Evolutionary conservation across 2,113 vertebrate species (phyloP), one percentile per base, ranked within the genome.

Genomic region (Recurvirostra avosetta): DNA sequence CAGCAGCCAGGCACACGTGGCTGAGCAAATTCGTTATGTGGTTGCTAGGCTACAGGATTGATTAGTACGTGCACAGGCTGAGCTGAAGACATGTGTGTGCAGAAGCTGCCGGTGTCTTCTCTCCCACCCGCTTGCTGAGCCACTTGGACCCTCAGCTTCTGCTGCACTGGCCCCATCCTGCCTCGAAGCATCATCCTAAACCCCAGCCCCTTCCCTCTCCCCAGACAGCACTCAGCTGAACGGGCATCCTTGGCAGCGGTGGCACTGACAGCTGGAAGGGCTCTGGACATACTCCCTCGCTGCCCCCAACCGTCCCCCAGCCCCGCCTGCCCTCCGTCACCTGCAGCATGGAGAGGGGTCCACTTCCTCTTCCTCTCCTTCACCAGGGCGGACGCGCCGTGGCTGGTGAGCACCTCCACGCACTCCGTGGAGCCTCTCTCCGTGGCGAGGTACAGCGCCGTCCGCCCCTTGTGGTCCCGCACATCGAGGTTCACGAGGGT

Each of bases 401-500:
- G 99, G 87, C 98, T 97, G 59, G 99, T 98, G 81, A 99, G 98
- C 78, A 99, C 99, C 97, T 99, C 99, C 97, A 99, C 99, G 59
- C 99, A 99, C 25, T 98, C 95, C 0, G 98, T 97, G 76, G 98
- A 99, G 66, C 99, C 99, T 90, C 98, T 98, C 97, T 98, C 98
- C 34, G 99, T 98, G 72, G 99, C 99, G 75, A 99, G 98, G 97
- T 99, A 99, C 90, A 99, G 98, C 8, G 99, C 99, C 0, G 99
- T 99, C 81, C 98, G 98, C 41, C 99, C 99, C 38, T 98, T 97
- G 73, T 98, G 93, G 98, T 99, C 99, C 88, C 99, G 98, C 84
- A 99, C 98, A 10, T 99, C 99, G 95, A 99, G 98, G 96, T 99
- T 99, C 97, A 99, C 99, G 81, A 99, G 98, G n/a, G 99, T 99